Base-by-base conservation (phyloP, 2,113 vertebrate species). In the Vicugna pacos region DNA sequence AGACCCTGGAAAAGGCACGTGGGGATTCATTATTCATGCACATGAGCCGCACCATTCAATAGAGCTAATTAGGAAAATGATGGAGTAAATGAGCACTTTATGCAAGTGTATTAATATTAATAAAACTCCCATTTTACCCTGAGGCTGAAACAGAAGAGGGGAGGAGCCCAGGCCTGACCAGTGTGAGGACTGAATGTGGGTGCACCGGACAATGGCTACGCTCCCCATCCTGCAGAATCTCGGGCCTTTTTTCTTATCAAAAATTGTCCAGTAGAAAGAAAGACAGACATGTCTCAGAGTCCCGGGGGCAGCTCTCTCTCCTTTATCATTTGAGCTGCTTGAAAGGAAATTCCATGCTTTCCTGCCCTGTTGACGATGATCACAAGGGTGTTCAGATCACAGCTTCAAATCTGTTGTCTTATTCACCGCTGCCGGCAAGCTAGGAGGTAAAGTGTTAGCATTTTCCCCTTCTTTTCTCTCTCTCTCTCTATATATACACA, bases 51-150 rank as follows among this genome's bases (percentile, higher is more conserved):
- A 97, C 98, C 98, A 98, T 98, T 98, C 98, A 98, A 98, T 98
- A 97, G 98, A 98, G 97, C 97, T 98, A 99, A 99, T 99, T 98
- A 99, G 98, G 98, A 97, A 98, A 98, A 98, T 98, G 98, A 98
- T 98, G 98, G 97, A 98, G 98, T 98, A 98, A 99, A 99, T 99
- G 98, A 99, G 98, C 97, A 98, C 97, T 98, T 98, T 98, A 98
- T 97, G 93, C 12, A 93, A 98, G 98, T 99, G 97, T 99, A 98
- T 99, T 99, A 99, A 98, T 99, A 99, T 99, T 99, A 99, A 99
- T 98, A 99, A 99, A 98, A 98, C 90, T 98, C 94, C 97, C 86
- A 92, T 91, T 97, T 97, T 97, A 94, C 97, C 97, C 92, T 35
- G 0, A 42, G 98, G 97, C 93, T 97, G 97, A 97, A 98, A 97